Evolutionary conservation across 2,888 invertebrate genomes (phyloP), one percentile per base, ranked within the genome.

Genomic region (Plebejus argus): DNA sequence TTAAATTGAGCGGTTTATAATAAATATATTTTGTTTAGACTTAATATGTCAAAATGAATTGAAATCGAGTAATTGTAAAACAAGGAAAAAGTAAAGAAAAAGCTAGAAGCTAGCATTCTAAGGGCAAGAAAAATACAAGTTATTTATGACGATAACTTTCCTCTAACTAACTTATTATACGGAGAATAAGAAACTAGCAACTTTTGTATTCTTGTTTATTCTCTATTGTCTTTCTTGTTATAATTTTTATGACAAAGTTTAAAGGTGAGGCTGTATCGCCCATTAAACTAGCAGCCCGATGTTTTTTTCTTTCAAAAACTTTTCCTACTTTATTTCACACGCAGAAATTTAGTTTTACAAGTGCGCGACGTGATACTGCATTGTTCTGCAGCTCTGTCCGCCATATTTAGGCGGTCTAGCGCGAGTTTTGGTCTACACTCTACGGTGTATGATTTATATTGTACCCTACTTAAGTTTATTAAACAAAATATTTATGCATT

Each of bases 191-290:
- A 66, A 66, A 66, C 28, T 66, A 66, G 66, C 1, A 66, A 66
- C 28, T 66, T 66, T 66, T 15, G 3, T 66, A 33, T 66, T 66
- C 28, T 66, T 66, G 28, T 33, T 28, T 33, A 15, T 20, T 66
- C 15, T 33, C 66, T 66, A 66, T 66, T 33, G 66, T 66, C 28
- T 61, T 66, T 66, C 66, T 33, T 66, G 66, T 66, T 66, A 66
- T 66, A 66, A 66, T 66, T 66, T 66, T 66, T 33, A 33, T 33
- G 66, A 28, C 18, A 33, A 66, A 28, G 15, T 66, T 66, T 7
- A 28, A 66, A 66, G 28, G 66, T 33, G 28, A 66, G 28, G 6
- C 28, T 66, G 1, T 12, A 33, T 66, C 61, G 23, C 23, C n/a
- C 1, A 12, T 10, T 66, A 66, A 28, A 66, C 28, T 66, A 23